Conservation (phyloP, 2,797 vertebrate species). For the Melanotaenia parkinsoni region DNA sequence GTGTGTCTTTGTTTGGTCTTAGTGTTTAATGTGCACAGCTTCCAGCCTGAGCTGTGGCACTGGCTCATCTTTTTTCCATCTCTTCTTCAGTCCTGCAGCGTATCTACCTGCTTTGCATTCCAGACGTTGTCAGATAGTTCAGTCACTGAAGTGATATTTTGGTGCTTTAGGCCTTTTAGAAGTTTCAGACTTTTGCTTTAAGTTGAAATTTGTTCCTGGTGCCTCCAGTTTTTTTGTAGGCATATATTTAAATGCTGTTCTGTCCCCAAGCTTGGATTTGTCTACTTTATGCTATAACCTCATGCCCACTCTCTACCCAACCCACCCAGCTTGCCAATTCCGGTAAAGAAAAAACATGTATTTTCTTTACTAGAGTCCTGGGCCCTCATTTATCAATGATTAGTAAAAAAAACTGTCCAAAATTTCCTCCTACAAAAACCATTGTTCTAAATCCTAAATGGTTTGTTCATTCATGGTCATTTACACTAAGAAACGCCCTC, state of each 20-base stretch:
- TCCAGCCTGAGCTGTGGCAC: background rate
- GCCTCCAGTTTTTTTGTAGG: background rate
- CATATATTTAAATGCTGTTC: background rate
- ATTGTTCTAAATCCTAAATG: too few species aligned
- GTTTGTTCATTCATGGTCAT: too few species aligned
- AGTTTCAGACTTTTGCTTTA: background rate
- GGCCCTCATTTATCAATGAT: too few species aligned
- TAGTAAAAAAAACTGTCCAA: too few species aligned
- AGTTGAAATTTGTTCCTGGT: background rate
- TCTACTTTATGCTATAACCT: background rate
- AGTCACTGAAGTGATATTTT: background rate
- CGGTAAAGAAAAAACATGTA: background rate
- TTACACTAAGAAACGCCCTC: too few species aligned
- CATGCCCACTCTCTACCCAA: background rate
- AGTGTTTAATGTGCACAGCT: background rate
- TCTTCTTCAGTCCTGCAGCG: background rate
- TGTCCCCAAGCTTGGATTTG: constrained; percentile 2
- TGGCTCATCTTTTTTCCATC: background rate
- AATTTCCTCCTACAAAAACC: too few species aligned
- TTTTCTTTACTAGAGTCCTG: background rate
- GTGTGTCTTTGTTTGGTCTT: background rate
- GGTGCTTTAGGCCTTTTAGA: background rate
- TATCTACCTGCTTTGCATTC: constrained; percentile 1
- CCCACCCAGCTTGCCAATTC: background rate
- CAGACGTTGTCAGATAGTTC: background rate